Percentiles rank a stretch among this genome's conserved stretches.
Evolutionary conservation across 2,113 vertebrate species (phyloP).

Genomic region (Gallinago jamesoni): DNA sequence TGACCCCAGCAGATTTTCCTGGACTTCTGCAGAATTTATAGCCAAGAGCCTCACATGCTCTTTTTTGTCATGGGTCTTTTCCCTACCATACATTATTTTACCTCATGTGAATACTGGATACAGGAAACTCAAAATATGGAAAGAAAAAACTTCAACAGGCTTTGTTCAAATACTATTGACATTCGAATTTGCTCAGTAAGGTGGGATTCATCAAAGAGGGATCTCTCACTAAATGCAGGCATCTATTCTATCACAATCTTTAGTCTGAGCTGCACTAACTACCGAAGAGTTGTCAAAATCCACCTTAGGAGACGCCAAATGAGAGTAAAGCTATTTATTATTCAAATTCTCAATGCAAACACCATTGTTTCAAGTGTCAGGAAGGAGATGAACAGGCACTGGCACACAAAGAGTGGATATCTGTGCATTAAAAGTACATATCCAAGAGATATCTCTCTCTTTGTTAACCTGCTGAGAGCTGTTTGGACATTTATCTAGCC

Average conservation of each 20-base stretch:
- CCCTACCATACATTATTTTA: neutral
- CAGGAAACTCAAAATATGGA: neutral
- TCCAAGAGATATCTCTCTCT: neutral
- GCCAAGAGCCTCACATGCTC: neutral
- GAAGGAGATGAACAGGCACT: neutral
- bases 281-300: neutral
- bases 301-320: neutral
- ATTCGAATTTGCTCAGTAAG: neutral
- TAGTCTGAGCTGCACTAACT: neutral
- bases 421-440: neutral
- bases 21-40: neutral
- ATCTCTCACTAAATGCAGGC: neutral
- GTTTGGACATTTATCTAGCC: neutral
- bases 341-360: neutral
- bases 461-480: fast-evolving
- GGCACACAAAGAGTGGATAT: neutral
- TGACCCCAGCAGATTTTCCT: neutral
- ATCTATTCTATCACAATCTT: neutral
- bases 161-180: neutral
- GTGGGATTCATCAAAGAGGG: neutral
- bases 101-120: neutral
- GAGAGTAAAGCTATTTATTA: neutral
- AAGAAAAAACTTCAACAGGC: neutral
- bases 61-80: neutral
- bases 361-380: neutral